Evolutionary conservation across 2,888 invertebrate genomes (phyloP), one percentile per base, ranked within the genome.

Genomic region (Tipula confusa): DNA sequence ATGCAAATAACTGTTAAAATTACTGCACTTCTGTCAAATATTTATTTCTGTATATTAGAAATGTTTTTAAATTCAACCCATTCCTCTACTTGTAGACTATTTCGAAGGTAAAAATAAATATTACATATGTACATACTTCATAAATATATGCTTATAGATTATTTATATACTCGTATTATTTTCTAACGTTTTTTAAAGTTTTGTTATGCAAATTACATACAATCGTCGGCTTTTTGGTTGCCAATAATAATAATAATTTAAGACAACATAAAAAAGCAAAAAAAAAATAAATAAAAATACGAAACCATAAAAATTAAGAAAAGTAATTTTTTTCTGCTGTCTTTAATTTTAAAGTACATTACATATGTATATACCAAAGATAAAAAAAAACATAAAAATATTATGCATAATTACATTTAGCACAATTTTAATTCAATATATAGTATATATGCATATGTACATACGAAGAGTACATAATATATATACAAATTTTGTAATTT

Each of bases 271-370:
- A 9, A 33, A 6, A 11, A 33, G 33, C 11, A 64, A 9, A 64
- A 38, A 24, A 24, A 24, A 24, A 24, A 64, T 9, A 64, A 24
- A 64, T 24, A 43, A 24, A 64, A 64, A 11, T 64, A 64, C 4
- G 64, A 64, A 64, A 64, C 64, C 64, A 64, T 64, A 64, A 64
- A 64, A 64, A 64, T 64, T 64, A 64, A 64, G 64, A 64, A 64
- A 64, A 64, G 64, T 64, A 24, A 7, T 24, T 64, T 64, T 43
- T 43, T 43, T 36, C 9, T 43, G 43, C 15, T 11, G 64, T 64
- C 24, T 24, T 24, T 64, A 64, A 64, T 48, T 18, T 64, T 64
- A 64, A 64, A 24, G 64, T 64, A 43, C 43, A 43, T 43, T 38
- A 43, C 36, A 36, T 36, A 36, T 1, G 11, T 36, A 36, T 36